phyloP scores from a whole-genome alignment of 2,888 invertebrate species.

The Drosophila mimetica region DNA sequence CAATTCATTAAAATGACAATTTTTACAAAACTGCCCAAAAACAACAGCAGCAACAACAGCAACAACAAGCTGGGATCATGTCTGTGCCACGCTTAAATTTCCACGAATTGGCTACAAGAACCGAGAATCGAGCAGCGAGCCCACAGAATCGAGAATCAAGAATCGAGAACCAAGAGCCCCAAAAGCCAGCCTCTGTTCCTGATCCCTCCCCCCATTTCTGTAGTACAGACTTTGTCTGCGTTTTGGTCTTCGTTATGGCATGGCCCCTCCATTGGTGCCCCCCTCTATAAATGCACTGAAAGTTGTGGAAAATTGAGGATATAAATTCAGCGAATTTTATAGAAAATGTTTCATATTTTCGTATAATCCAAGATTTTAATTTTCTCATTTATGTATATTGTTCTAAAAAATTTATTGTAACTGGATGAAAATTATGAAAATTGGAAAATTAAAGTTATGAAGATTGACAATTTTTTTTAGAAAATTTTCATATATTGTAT shows the following conservation, averaged over 20 bases:
- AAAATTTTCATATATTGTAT: too few species aligned
- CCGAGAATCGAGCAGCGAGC: conserved; percentile 49
- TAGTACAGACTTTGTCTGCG: conserved; percentile 43
- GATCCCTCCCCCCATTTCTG: conserved; percentile 21
- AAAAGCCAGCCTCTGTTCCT: conserved; percentile 46
- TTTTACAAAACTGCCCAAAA: conserved; percentile 82
- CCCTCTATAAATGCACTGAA: conserved; percentile 8
- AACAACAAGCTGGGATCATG: conserved; percentile 71
- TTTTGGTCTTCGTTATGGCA: conserved; percentile 47
- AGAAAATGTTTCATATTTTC: too few species aligned
- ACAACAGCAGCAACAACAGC: conserved; percentile 63
- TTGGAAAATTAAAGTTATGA: too few species aligned
- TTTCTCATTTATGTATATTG: too few species aligned
- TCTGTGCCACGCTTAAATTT: conserved; percentile 77
- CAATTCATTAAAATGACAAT: conserved; percentile 84
- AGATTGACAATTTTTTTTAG: too few species aligned
- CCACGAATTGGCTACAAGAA: conserved; percentile 82
- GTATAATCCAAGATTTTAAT: too few species aligned
- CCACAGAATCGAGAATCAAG: conserved; percentile 44
- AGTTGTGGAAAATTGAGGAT: too few species aligned
- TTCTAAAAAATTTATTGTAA: too few species aligned
- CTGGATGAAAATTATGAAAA: too few species aligned
- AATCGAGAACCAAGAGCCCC: conserved; percentile 11
- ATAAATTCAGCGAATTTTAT: too few species aligned
- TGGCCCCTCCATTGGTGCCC: conserved; percentile 6